Evolutionary conservation across 2,797 vertebrate genomes (phyloP).

Genomic region (Leucoraja ocellata): DNA sequence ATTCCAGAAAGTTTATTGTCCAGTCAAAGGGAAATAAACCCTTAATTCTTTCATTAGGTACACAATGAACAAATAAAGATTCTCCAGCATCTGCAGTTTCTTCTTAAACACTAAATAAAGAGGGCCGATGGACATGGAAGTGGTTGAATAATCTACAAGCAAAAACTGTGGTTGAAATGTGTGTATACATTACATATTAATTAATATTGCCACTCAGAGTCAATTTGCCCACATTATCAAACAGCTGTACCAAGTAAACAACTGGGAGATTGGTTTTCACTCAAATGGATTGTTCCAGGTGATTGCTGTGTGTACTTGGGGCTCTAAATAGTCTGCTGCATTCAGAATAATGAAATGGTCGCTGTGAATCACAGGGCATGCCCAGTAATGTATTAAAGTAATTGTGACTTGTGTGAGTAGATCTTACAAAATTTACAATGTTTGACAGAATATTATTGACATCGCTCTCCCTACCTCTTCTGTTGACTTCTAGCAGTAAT

Average conservation of each 20-base stretch:
- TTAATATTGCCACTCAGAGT: not conserved
- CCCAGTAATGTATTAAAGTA: not conserved
- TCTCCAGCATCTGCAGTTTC: too few relatives aligned
- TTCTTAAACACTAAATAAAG: too few relatives aligned
- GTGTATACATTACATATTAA: not conserved
- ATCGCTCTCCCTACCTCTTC: not conserved
- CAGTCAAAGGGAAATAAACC: not conserved
- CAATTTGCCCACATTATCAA: not conserved
- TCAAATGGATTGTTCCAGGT: not conserved
- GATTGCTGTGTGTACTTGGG: not conserved
- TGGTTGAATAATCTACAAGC: not conserved
- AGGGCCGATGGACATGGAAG: not conserved
- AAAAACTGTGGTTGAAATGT: not conserved
- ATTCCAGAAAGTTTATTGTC: not conserved
- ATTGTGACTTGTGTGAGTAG: not conserved
- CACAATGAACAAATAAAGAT: not conserved
- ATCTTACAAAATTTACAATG: not conserved
- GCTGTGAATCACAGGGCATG: not conserved
- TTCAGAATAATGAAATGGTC: not conserved
- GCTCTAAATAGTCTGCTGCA: not conserved
- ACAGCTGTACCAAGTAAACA: not conserved
- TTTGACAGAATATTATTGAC: not conserved
- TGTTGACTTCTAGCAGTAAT: conserved; percentile 3
- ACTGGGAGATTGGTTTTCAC: not conserved
- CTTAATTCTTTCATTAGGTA: not conserved